Base-by-base conservation (phyloP, 2,113 vertebrate species). In the Arothron firmamentum region DNA sequence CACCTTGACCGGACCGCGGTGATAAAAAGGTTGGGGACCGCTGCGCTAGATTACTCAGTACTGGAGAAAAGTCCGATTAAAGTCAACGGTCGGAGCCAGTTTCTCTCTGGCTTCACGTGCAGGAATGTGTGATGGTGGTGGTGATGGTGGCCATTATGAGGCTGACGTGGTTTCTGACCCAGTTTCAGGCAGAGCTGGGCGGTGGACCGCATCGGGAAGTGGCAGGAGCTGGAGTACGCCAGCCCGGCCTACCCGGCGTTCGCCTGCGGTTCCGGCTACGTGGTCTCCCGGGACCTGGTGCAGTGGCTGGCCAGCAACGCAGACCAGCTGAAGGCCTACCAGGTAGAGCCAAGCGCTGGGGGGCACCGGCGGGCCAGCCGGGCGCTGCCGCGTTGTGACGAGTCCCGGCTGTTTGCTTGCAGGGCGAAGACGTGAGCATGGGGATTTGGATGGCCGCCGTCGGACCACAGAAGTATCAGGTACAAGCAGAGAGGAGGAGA, bases 371-470 rank as follows among this genome's bases (percentile, higher is more conserved):
- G 21, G 21, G 21, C 2, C 21, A 3, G 21, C 21, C 21, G 21
- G 21, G 21, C 21, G 21, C 2, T 2, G 21, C 2, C 4, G 25
- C 25, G 25, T 5, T 3, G 0, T 20, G 42, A 50, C 54, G 3
- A 56, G 46, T 41, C 21, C 10, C 53, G 55, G 14, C 47, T 66
- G 49, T 78, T 4, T 81, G 25, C 10, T 79, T 62, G 10, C 66
- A 99, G 96, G 97, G 97, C 62, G 97, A 99, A 89, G 97, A 99
- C 62, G 97, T 99, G 38, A 98, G 96, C 84, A 98, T 99, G 97
- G 97, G 97, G 61, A 99, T 99, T 61, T 99, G 97, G 97, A 98
- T 99, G 97, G 94, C 97, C 63, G 97, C 97, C 46, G 92, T 98
- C 41, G 95, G 94, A 63, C 96, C 96, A 16, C 92, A 85, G 61